These are phyloP conservation scores for Urocolius indicus DNA, from an alignment of 2,113 vertebrate genomes.

Conservation along the genomic window DNA sequence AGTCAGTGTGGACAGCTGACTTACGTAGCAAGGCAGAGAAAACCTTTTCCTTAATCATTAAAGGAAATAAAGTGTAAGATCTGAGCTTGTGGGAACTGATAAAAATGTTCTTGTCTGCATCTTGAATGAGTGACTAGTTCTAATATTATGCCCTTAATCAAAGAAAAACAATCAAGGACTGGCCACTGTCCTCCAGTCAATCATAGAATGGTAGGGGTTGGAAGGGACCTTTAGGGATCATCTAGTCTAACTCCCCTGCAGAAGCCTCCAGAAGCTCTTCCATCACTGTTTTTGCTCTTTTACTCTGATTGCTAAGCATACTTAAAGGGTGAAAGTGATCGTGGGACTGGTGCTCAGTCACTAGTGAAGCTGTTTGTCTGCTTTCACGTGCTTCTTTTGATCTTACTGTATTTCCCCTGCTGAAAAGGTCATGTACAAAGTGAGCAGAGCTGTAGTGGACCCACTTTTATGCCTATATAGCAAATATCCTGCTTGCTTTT, in stretches of 20 bases:
- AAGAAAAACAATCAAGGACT: background rate
- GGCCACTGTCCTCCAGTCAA: background rate
- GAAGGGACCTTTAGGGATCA: too few relatives aligned
- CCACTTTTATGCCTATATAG: background rate
- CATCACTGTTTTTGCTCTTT: background rate
- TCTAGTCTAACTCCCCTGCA: too few relatives aligned
- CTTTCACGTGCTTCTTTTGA: background rate
- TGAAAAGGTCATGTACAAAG: fast-evolving
- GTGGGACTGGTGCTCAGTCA: fast-evolving
- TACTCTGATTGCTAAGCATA: background rate
- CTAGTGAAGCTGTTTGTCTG: background rate
- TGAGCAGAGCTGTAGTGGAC: background rate
- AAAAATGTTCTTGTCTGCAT: background rate
- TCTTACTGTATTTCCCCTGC: background rate
- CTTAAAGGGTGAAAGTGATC: background rate
- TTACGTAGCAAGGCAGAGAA: background rate
- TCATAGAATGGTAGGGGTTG: too few relatives aligned
- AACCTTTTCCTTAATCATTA: background rate
- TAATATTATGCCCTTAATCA: background rate
- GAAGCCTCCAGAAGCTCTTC: background rate
- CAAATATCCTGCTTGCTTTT: background rate
- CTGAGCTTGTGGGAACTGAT: background rate
- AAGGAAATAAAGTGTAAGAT: background rate
- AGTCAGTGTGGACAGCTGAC: background rate
- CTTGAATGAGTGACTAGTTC: background rate